Conservation (phyloP, 2,113 vertebrate species). For the Catagonus wagneri region DNA sequence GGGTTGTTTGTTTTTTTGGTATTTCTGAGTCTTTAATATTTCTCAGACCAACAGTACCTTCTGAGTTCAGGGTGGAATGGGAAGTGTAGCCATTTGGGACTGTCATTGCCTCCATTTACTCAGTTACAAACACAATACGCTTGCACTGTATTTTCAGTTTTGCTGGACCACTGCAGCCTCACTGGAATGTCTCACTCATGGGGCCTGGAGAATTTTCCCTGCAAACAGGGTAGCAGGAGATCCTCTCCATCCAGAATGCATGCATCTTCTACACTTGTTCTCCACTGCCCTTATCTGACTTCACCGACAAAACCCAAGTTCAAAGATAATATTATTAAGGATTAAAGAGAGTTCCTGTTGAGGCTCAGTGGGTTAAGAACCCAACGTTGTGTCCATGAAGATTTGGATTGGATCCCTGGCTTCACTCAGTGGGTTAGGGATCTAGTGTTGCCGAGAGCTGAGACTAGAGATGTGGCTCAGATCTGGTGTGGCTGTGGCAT, state of each 20-base stretch:
- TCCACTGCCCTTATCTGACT: not conserved
- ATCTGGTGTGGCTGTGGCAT: too few relatives aligned
- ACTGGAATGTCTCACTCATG: not conserved
- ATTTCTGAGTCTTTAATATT: not conserved
- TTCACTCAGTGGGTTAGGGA: too few relatives aligned
- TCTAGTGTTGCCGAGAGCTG: too few relatives aligned
- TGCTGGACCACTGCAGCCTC: not conserved
- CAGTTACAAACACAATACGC: not conserved
- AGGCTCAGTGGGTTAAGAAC: too few relatives aligned
- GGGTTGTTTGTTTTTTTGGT: too few relatives aligned
- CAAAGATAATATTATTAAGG: not conserved
- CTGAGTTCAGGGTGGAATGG: not conserved
- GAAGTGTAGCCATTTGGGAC: not conserved
- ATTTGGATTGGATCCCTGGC: too few relatives aligned
- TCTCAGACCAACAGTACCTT: not conserved
- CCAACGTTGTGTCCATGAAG: too few relatives aligned
- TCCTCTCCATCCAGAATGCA: not conserved
- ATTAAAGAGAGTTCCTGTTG: not conserved
- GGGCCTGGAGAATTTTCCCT: not conserved
- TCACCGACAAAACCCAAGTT: not conserved
- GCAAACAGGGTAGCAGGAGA: not conserved
- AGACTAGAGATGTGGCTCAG: too few relatives aligned
- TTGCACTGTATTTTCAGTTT: not conserved
- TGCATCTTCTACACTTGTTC: not conserved
- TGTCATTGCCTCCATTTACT: not conserved